These are phyloP conservation scores for Chamaea fasciata DNA, from an alignment of 2,113 vertebrate species.

Conservation along the genomic window DNA sequence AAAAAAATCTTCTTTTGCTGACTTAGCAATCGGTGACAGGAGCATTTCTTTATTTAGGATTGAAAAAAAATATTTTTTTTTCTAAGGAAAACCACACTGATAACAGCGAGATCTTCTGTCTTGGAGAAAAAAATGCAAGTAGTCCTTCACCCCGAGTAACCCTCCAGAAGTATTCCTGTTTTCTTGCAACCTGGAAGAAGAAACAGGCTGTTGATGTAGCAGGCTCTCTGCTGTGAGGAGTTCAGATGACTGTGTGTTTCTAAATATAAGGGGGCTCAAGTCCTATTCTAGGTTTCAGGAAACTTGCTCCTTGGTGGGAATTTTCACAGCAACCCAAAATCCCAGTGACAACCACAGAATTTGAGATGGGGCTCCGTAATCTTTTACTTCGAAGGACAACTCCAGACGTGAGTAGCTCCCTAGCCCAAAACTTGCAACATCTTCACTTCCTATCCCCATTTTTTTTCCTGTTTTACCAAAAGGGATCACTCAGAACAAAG, in stretches of 20 bases:
- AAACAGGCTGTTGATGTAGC: background rate
- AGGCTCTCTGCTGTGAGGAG: background rate
- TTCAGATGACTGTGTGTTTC: background rate
- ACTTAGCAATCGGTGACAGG: rapidly evolving
- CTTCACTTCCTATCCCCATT: background rate
- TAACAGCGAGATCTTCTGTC: background rate
- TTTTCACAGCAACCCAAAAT: background rate
- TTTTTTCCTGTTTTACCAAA: background rate
- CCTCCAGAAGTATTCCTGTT: background rate
- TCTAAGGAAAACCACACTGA: background rate
- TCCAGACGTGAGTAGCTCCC: background rate
- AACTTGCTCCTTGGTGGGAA: background rate
- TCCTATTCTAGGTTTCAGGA: background rate
- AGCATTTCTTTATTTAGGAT: background rate
- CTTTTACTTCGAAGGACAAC: background rate
- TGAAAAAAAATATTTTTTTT: background rate
- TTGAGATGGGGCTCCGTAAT: background rate
- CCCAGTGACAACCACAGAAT: background rate
- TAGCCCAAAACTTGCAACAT: background rate
- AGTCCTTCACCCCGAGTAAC: background rate
- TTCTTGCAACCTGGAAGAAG: background rate
- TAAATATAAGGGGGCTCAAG: background rate
- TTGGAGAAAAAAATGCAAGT: background rate
- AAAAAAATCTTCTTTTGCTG: background rate
- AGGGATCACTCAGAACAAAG: background rate